These are phyloP conservation scores for Adrianichthys oophorus DNA, from an alignment of 2,797 vertebrate species.

Conservation along the genomic window DNA sequence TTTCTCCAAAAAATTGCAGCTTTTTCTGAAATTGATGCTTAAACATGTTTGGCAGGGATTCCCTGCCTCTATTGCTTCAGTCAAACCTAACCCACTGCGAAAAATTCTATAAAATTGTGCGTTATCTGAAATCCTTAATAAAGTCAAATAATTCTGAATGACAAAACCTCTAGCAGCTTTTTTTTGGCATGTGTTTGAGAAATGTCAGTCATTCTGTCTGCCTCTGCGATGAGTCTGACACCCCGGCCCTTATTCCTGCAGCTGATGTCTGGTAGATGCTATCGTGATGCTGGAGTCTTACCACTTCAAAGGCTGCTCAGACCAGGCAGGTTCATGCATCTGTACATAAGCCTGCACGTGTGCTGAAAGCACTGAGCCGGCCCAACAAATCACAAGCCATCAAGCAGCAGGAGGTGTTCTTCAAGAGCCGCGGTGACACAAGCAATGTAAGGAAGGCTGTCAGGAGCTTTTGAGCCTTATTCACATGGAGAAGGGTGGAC, in stretches of 20 bases:
- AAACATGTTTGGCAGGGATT: constrained; percentile 12
- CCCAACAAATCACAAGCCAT: constrained; percentile 2
- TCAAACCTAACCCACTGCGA: background rate
- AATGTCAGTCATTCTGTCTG: constrained; percentile 2
- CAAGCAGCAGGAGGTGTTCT: constrained; percentile 13
- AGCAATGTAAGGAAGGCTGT: background rate
- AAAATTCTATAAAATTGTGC: too few species aligned
- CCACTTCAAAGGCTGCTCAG: constrained; percentile 4
- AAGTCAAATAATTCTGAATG: background rate
- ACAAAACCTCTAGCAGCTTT: background rate
- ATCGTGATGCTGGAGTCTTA: constrained; percentile 1
- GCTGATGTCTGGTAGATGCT: constrained; percentile 13
- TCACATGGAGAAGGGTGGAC: background rate
- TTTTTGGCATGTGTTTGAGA: background rate
- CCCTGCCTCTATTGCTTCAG: constrained; percentile 5
- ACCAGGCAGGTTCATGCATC: constrained; percentile 2
- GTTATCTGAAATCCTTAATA: background rate
- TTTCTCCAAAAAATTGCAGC: constrained; percentile 18
- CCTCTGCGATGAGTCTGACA: background rate
- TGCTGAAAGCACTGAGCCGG: background rate
- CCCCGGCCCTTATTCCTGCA: constrained; percentile 5
- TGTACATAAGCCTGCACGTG: background rate
- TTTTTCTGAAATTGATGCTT: constrained; percentile 4
- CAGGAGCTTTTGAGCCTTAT: constrained; percentile 1
- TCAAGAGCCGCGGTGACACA: constrained; percentile 1